Conservation (phyloP, 2,888 invertebrate genomes). For the Dysmachus trigonus region DNA sequence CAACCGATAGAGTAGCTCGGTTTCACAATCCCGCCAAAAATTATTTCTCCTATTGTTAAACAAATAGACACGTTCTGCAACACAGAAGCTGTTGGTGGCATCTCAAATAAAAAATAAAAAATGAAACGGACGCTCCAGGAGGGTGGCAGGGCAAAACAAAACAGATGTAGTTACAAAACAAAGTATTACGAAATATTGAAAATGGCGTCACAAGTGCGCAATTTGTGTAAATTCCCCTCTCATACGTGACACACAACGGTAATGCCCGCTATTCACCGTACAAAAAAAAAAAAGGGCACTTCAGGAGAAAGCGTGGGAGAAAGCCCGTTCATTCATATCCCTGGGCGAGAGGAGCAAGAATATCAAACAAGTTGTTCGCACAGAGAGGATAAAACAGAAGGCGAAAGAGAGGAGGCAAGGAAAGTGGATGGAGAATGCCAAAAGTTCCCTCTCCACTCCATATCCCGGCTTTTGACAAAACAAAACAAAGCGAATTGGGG, state of each 20-base stretch:
- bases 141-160: conserved; percentile 2
- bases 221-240: neutral
- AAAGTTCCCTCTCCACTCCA: neutral
- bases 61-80: neutral
- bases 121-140: neutral
- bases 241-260: neutral
- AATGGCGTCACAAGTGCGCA: conserved; percentile 46
- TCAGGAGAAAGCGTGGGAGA: conserved; percentile 31
- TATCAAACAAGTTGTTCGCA: conserved; percentile 36
- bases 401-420: neutral
- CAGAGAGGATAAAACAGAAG: neutral
- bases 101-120: neutral
- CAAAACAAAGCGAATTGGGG: neutral
- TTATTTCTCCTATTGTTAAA: neutral
- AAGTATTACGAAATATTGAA: conserved; percentile 46
- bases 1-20: neutral
- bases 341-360: neutral
- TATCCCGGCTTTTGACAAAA: neutral
- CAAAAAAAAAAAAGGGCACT: neutral
- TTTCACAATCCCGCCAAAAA: conserved; percentile 6
- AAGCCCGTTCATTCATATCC: conserved; percentile 10
- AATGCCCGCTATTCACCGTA: neutral
- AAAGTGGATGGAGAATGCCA: conserved; percentile 3
- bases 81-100: no score
- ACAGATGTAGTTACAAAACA: conserved; percentile 41